Evolutionary conservation across 2,113 vertebrate genomes (phyloP), one percentile per base, ranked within the genome.

Genomic region (Girardinichthys multiradiatus): DNA sequence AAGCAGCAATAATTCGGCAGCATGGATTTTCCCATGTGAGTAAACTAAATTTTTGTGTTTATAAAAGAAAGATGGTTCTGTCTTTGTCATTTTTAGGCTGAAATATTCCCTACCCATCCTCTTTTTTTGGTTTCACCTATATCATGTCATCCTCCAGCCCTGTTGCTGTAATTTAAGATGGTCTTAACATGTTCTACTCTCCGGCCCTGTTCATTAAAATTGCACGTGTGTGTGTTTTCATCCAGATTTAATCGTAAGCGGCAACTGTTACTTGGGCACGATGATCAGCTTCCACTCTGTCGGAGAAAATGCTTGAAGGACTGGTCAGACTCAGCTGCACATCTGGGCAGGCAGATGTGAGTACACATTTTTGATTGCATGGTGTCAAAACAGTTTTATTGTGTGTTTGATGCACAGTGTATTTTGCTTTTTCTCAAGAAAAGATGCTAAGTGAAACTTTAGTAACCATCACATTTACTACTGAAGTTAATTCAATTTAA

Each of bases 21-120:
- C 29, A 82, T 80, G 76, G 83, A 78, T n/a, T 54, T 21, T 45
- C 30, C 17, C n/a, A 76, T 70, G 90, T 90, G 68, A 88, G 89
- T 86, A 57, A 64, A 65, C 13, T 37, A 13, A 48, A 11, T 39
- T 74, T 39, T 59, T 37, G 29, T 24, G 37, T 57, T 39, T 19
- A 30, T 4, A 45, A 21, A 64, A 77, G 35, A 27, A 28, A 14
- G 0, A 19, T 27, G 12, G 48, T 21, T n/a, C 1, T 54, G 2
- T 21, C 29, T 33, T 31, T 4, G 3, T 31, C 3, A 21, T 51
- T 29, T 33, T 30, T 28, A 35, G 5, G 21, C 10, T 14, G 21
- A 58, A 64, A 51, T 29, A 57, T 26, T 12, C 45, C 24, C 19
- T 19, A 45, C 17, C 42, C 19, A 15, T 17, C 5, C 42, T 45